These are phyloP conservation scores for Pterobdella sp. DNA, from an alignment of 2,888 invertebrate genomes.

Conservation along the genomic window DNA sequence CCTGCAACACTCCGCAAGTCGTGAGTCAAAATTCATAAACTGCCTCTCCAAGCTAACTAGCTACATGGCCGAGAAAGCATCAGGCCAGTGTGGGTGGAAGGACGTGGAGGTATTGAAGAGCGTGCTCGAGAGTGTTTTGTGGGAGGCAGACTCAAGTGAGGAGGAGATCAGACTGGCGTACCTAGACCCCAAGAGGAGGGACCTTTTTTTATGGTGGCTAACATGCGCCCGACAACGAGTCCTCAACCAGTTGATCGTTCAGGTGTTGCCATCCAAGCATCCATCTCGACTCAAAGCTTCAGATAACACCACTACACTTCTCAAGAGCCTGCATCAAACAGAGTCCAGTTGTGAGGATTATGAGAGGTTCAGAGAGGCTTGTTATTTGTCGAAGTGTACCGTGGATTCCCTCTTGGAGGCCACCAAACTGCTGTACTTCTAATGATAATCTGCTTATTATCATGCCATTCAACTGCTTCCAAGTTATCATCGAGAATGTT, in stretches of 20 bases:
- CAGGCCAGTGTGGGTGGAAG: background rate
- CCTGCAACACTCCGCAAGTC: background rate
- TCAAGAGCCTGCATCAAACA: background rate
- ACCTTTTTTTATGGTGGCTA: conserved; percentile 18
- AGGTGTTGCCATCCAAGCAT: background rate
- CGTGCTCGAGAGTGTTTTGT: conserved; percentile 9
- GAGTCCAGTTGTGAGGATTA: background rate
- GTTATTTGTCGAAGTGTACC: background rate
- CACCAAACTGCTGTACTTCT: conserved; percentile 18
- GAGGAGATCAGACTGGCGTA: conserved; percentile 22
- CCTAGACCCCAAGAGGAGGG: conserved; percentile 6
- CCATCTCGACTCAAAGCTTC: background rate
- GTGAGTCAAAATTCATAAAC: background rate
- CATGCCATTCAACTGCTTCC: too few species aligned
- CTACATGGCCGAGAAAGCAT: background rate
- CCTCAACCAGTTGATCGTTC: background rate
- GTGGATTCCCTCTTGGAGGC: conserved; percentile 8
- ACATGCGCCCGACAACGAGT: background rate
- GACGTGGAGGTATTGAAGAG: background rate
- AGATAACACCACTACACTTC: background rate
- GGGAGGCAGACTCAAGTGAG: conserved; percentile 14
- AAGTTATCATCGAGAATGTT: too few species aligned
- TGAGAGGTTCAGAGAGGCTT: conserved; percentile 5
- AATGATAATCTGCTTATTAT: background rate
- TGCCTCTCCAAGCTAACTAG: background rate